A percentile compares a stretch with the other conserved stretches of the same genome.
Conservation (phyloP, 2,113 vertebrate genomes). For the Larimichthys crocea region DNA sequence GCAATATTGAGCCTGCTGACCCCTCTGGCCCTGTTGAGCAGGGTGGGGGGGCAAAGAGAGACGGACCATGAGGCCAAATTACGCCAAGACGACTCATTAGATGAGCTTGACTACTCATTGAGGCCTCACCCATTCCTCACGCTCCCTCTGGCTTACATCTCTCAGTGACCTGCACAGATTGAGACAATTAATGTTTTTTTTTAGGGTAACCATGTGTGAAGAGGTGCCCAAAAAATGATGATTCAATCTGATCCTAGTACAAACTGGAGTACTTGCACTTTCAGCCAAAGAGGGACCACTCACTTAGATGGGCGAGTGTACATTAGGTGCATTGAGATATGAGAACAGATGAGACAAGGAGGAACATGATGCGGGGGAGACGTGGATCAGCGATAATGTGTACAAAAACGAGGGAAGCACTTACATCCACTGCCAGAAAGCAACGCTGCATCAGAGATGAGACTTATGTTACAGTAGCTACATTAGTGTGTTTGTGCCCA, state of each 20-base stretch:
- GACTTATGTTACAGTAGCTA: conserved; percentile 2
- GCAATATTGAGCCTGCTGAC: conserved; percentile 72
- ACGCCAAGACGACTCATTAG: conserved; percentile 64
- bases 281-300: conserved; percentile 28
- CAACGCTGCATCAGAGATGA: conserved; percentile 22
- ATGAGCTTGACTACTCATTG: conserved; percentile 46
- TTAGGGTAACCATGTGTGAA: background rate
- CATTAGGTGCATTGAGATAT: conserved; percentile 31
- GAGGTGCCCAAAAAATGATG: background rate
- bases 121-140: conserved; percentile 25
- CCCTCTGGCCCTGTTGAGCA: conserved; percentile 57
- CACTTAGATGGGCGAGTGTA: background rate
- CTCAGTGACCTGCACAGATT: conserved; percentile 30
- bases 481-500: background rate
- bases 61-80: conserved; percentile 56
- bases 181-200: conserved; percentile 27
- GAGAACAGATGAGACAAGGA: conserved; percentile 50
- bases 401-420: conserved; percentile 1
- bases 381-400: background rate
- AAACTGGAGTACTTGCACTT: conserved; percentile 18
- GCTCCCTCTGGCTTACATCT: conserved; percentile 25
- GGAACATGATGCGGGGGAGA: conserved; percentile 25
- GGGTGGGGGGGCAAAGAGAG: conserved; percentile 21
- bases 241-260: conserved; percentile 3
- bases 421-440: conserved; percentile 14